Evolutionary conservation across 2,797 vertebrate species (phyloP).

Genomic region (Clarias platycephalus): DNA sequence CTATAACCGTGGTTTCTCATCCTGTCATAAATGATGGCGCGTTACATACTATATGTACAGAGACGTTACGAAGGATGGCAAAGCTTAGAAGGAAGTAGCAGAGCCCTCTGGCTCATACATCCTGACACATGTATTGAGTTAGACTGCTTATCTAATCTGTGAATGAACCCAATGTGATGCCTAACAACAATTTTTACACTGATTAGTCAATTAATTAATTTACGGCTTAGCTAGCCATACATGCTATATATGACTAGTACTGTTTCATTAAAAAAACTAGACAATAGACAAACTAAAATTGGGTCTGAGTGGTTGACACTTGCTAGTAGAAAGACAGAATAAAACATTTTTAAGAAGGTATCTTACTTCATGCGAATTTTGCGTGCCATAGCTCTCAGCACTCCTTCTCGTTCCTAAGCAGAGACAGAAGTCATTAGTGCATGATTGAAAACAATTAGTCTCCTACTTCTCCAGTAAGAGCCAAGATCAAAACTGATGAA

Average conservation of each 20-base stretch:
- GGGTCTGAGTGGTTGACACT: too few species aligned
- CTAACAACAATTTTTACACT: not conserved
- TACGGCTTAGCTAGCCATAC: not conserved
- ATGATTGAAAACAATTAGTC: not conserved
- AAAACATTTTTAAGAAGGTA: slow-evolving; percentile 1
- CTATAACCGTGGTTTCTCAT: not conserved
- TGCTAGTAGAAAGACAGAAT: not conserved
- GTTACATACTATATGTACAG: not conserved
- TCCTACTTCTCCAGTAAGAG: not conserved
- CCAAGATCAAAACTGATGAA: not conserved
- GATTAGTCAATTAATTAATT: not conserved
- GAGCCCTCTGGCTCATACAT: not conserved
- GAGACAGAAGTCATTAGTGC: slow-evolving; percentile 39
- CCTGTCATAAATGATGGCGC: not conserved
- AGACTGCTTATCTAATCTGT: too few species aligned
- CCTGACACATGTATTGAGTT: not conserved
- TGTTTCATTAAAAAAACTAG: not conserved
- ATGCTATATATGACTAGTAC: not conserved
- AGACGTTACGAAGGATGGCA: not conserved
- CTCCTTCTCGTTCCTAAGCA: slow-evolving; percentile 86
- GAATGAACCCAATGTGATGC: not conserved
- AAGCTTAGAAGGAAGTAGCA: slow-evolving; percentile 7
- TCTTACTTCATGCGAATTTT: slow-evolving; percentile 96
- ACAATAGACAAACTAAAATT: too few species aligned
- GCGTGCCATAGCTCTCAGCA: slow-evolving; percentile 92